Evolutionary conservation across 1,140 invertebrate species (phyloP), one percentile per base, ranked within the genome.

Genomic region (Monochamus saltuarius): DNA sequence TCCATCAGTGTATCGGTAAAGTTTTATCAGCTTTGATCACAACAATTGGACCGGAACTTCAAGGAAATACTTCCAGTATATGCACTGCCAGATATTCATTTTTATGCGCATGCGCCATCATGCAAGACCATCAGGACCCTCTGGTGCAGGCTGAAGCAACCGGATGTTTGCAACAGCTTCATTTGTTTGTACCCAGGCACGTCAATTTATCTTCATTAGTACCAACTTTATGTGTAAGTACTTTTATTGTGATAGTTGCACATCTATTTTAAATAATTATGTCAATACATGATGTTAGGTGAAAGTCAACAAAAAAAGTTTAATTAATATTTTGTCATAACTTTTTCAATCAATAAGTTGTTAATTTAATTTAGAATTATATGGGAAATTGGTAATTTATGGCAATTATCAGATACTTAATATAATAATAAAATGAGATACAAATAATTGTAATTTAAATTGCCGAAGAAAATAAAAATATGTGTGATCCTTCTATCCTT

Each of bases 31-130:
- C 96, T 13, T 79, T 98, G 10, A 97, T 98, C 22, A 98, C 95
- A n/a, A 95, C 95, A 11, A 90, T 99, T 60, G 97, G 97, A 45
- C 97, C 97, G 0, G 97, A 99, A 79, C 79, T 99, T 39, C 94
- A 98, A 85, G 91, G 90, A 87, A 91, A 90, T 73, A 87, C 85
- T 0, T 80, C 82, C 4, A 83, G 83, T 1, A 86, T 90, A 55
- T 83, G 84, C 68, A 85, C 85, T 47, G 87, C 89, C 36, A 82
- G 91, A 45, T 88, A 87, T 1, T 91, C 89, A 7, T 92, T 93
- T 75, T 77, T 92, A 8, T 92, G 89, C 73, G 89, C 89, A 19
- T 98, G 95, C 80, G 91, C 91, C 0, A 89, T 99, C 38, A 90
- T 99, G 84, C 90, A 95, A 74, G 90, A 94, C 73, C 92, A 97